Conservation (phyloP, 2,113 vertebrate genomes). For the Pluvianellus socialis region DNA sequence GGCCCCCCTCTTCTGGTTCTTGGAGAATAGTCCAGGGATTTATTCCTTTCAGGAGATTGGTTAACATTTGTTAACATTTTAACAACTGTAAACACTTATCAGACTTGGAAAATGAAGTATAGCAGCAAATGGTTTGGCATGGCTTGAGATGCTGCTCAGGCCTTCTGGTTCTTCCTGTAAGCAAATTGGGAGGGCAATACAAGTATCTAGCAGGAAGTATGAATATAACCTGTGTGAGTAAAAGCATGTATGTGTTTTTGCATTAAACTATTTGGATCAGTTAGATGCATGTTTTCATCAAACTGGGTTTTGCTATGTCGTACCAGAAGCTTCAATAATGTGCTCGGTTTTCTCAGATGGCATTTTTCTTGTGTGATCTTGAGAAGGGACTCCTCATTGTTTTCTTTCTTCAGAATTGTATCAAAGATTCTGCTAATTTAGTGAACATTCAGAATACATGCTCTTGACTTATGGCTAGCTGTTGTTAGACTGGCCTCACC, state of each 20-base stretch:
- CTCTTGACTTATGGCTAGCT: background rate
- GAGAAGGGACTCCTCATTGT: background rate
- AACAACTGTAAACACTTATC: background rate
- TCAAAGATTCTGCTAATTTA: background rate
- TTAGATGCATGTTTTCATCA: background rate
- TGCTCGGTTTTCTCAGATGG: background rate
- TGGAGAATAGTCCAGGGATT: background rate
- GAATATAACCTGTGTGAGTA: background rate
- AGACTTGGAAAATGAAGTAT: background rate
- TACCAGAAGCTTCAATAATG: background rate
- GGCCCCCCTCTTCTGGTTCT: background rate
- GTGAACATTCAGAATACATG: background rate
- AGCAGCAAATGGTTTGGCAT: background rate
- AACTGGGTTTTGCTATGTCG: rapidly evolving
- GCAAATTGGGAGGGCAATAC: background rate
- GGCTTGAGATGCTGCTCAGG: background rate
- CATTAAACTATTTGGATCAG: background rate
- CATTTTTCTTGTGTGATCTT: background rate
- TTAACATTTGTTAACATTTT: background rate
- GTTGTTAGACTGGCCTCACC: background rate
- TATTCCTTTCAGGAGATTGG: background rate
- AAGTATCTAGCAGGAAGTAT: background rate
- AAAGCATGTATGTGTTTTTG: background rate
- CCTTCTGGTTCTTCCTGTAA: background rate
- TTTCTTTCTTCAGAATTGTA: background rate